Conservation (phyloP, 2,113 vertebrate genomes). For the Heterotilapia buettikoferi region DNA sequence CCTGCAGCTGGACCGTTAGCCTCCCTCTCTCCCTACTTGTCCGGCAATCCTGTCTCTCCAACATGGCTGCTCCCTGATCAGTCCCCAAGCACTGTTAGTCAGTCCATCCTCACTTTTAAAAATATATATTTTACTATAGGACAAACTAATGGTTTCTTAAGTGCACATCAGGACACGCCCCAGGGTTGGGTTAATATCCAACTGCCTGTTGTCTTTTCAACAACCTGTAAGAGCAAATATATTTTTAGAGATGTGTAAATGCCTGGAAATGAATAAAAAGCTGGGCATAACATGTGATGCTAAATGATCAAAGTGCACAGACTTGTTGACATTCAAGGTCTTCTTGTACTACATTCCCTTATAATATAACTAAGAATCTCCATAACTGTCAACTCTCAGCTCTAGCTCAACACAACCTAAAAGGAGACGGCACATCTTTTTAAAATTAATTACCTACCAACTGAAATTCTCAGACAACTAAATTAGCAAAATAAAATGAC, state of each 20-base stretch:
- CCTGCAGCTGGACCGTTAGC: constrained; percentile 49
- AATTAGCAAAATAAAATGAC: not conserved
- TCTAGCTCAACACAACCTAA: not conserved
- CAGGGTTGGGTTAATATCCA: not conserved
- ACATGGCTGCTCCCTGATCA: constrained; percentile 13
- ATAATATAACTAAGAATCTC: not conserved
- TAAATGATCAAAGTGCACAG: not conserved
- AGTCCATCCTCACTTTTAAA: not conserved
- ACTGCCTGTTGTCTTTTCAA: not conserved
- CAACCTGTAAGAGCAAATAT: not conserved
- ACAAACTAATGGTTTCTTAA: not conserved
- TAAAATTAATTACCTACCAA: not conserved
- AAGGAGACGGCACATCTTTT: not conserved
- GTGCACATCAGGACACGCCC: not conserved
- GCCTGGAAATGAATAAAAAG: not conserved
- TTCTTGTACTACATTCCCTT: not conserved
- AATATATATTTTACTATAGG: not conserved
- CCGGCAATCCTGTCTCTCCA: not conserved
- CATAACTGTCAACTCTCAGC: not conserved
- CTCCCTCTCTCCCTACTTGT: constrained; percentile 10
- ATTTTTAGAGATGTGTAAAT: not conserved
- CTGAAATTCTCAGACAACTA: not conserved
- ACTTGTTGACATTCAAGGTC: not conserved
- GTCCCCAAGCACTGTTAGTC: not conserved
- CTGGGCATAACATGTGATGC: not conserved